Conservation (phyloP, 1,140 invertebrate genomes). For the Reticulitermes speratus region DNA sequence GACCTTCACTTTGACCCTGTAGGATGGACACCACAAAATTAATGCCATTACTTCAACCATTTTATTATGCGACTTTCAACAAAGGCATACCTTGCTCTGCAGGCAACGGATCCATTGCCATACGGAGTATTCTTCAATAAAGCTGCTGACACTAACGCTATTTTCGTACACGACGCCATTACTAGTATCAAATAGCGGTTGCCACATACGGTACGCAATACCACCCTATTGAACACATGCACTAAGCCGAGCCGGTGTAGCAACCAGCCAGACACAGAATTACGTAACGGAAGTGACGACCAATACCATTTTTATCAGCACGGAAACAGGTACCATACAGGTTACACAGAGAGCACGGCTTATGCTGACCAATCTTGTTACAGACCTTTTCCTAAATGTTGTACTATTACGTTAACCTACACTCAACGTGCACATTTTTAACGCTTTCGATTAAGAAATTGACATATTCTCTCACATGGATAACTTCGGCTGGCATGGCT, state of each 20-base stretch:
- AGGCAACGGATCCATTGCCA: not conserved
- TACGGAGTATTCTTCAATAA: constrained; percentile 15
- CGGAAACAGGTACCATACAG: not conserved
- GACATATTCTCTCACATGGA: too few species aligned
- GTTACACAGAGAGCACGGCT: too few species aligned
- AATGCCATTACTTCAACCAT: not conserved
- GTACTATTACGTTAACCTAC: too few species aligned
- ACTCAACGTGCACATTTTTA: too few species aligned
- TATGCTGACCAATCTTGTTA: too few species aligned
- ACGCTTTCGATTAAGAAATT: too few species aligned
- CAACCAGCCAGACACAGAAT: not conserved
- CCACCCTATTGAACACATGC: not conserved
- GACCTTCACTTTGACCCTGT: not conserved
- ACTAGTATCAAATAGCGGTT: not conserved
- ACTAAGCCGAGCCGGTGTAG: not conserved
- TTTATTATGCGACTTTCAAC: not conserved
- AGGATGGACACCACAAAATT: not conserved
- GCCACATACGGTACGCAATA: not conserved
- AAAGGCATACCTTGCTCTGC: constrained; percentile 12
- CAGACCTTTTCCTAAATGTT: too few species aligned
- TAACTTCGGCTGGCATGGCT: too few species aligned
- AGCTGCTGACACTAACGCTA: not conserved
- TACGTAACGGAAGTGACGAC: not conserved
- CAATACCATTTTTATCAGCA: not conserved
- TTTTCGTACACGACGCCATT: constrained; percentile 10